Evolutionary conservation across 2,113 vertebrate species (phyloP).

Genomic region (Hemicordylus capensis): DNA sequence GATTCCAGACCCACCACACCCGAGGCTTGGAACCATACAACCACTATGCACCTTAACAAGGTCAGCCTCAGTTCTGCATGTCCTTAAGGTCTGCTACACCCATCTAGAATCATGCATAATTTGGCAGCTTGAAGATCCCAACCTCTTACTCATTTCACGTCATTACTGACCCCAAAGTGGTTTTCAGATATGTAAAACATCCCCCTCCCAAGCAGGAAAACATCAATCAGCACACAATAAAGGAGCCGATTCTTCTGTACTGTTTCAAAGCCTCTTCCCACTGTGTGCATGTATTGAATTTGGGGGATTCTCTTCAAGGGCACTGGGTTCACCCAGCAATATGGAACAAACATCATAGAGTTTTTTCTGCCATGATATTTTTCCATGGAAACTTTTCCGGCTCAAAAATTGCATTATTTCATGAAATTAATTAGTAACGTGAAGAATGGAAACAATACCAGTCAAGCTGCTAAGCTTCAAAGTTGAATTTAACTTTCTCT

Average conservation of each 20-base stretch:
- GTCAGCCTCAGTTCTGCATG: not conserved
- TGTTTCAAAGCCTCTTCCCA: not conserved
- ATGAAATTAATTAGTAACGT: not conserved
- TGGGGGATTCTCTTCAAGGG: too few species aligned
- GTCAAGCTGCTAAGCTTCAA: too few species aligned
- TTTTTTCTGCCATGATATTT: too few species aligned
- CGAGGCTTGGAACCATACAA: not conserved
- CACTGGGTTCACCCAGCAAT: too few species aligned
- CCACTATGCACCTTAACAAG: not conserved
- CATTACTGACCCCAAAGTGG: not conserved
- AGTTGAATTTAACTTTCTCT: too few species aligned
- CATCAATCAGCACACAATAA: not conserved
- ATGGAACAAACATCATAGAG: too few species aligned
- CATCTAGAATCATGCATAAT: not conserved
- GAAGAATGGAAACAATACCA: not conserved
- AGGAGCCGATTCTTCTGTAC: not conserved
- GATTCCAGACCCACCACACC: conserved; percentile 2
- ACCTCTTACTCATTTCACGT: not conserved
- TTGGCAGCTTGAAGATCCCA: not conserved
- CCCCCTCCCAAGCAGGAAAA: not conserved
- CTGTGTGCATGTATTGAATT: too few species aligned
- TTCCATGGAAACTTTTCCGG: too few species aligned
- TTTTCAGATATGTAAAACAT: not conserved
- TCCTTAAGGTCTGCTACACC: not conserved
- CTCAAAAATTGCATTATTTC: too few species aligned